Percentiles rank a stretch among this genome's conserved stretches.
phyloP scores from a whole-genome alignment of 2,113 vertebrate species.

The Elephantulus edwardii region DNA sequence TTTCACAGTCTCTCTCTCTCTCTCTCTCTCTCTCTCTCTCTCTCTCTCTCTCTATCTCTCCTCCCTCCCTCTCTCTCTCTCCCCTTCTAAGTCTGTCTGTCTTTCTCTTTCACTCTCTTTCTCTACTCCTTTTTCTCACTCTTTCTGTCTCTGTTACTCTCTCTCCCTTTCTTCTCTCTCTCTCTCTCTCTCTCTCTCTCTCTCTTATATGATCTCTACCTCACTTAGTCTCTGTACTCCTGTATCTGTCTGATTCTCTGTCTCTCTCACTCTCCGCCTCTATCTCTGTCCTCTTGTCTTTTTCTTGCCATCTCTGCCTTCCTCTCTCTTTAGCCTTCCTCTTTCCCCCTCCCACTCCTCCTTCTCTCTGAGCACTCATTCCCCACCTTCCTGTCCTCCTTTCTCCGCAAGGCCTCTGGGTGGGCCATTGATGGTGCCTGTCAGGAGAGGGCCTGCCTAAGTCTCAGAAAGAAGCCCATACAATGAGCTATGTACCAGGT shows the following conservation, averaged over 20 bases:
- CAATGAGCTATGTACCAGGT: not conserved
- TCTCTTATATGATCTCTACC: not conserved
- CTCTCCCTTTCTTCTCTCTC: not conserved
- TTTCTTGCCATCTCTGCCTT: not conserved
- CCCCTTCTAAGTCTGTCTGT: not conserved
- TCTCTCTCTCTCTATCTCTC: not conserved
- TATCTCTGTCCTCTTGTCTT: too few species aligned
- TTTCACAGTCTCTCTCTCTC: rapidly evolving
- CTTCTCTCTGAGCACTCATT: not conserved
- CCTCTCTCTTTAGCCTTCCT: not conserved
- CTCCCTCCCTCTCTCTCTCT: not conserved
- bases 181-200: not conserved
- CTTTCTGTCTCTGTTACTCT: not conserved
- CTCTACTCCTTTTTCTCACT: not conserved
- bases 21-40: not conserved
- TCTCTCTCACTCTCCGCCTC: too few species aligned
- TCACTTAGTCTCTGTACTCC: rapidly evolving
- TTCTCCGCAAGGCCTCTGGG: not conserved
- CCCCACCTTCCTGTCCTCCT: rapidly evolving
- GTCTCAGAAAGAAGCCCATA: rapidly evolving
- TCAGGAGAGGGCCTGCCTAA: not conserved
- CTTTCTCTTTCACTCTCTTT: too few species aligned
- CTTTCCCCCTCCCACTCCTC: not conserved
- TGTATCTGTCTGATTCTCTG: not conserved
- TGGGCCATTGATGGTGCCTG: not conserved